A percentile compares a stretch with the other conserved stretches of the same genome.
These are phyloP conservation scores for Percopsis omiscomaycus DNA, from an alignment of 2,797 vertebrate species.

Conservation along the genomic window DNA sequence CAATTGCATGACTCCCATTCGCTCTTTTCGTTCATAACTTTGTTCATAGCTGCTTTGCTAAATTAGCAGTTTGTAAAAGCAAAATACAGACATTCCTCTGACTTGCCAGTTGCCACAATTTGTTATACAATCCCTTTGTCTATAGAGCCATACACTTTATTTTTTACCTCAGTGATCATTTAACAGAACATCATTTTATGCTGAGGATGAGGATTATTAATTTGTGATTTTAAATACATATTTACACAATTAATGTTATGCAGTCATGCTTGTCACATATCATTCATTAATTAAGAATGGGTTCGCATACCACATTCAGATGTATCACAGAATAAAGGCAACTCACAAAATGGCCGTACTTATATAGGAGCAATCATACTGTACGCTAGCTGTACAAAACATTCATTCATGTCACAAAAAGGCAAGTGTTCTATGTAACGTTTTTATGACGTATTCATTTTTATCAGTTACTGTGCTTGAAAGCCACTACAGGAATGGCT, in stretches of 20 bases:
- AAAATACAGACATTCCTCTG: constrained; percentile 34
- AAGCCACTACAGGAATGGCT: constrained; percentile 37
- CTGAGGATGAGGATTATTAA: no score
- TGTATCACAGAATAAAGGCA: constrained; percentile 35
- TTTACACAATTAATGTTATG: constrained; percentile 50
- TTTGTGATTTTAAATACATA: constrained; percentile 31
- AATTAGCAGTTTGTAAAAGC: constrained; percentile 31
- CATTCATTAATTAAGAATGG: constrained; percentile 27
- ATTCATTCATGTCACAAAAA: constrained; percentile 20
- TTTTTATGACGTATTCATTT: constrained; percentile 10
- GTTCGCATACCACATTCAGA: constrained; percentile 45
- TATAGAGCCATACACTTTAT: constrained; percentile 15
- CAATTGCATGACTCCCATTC: constrained; percentile 40
- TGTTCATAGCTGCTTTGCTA: constrained; percentile 10
- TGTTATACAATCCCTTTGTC: constrained; percentile 13
- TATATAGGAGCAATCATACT: constrained; percentile 37
- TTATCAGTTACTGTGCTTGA: constrained; percentile 20
- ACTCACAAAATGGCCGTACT: constrained; percentile 3
- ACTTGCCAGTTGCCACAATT: constrained; percentile 22
- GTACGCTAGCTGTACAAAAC: constrained; percentile 19
- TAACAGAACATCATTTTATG: no score
- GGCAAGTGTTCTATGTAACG: constrained; percentile 28
- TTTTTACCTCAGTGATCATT: background rate
- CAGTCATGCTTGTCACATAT: constrained; percentile 32
- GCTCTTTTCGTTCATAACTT: constrained; percentile 4